Percentiles rank a stretch among this genome's conserved stretches.
These are phyloP conservation scores for Neosilurus mollespiculum DNA, from an alignment of 2,797 vertebrate genomes.

Conservation along the genomic window DNA sequence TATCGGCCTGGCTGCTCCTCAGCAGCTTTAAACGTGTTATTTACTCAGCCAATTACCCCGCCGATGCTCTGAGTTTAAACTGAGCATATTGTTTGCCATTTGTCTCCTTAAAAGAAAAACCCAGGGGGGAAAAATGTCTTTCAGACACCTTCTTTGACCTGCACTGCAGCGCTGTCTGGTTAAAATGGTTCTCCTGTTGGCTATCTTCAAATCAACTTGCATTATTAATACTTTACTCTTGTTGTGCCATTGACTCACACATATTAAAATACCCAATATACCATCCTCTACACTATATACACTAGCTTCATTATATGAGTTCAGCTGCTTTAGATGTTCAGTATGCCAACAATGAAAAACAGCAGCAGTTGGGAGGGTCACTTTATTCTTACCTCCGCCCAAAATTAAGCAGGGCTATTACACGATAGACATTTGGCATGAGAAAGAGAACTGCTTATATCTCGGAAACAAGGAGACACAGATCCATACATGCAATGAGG, in stretches of 20 bases:
- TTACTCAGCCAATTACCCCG: conserved; percentile 50
- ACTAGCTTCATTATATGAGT: background rate
- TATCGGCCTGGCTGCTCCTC: conserved; percentile 43
- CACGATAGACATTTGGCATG: too few species aligned
- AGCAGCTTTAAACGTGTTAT: conserved; percentile 44
- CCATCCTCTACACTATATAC: background rate
- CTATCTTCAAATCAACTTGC: background rate
- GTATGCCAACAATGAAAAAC: too few species aligned
- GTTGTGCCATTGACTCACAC: background rate
- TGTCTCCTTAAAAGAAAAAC: conserved; percentile 28
- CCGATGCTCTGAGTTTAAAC: conserved; percentile 31
- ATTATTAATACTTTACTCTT: conserved; percentile 1
- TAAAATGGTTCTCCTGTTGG: conserved; percentile 17
- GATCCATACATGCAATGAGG: too few species aligned
- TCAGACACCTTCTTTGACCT: conserved; percentile 1
- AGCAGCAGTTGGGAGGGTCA: too few species aligned
- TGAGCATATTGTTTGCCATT: conserved; percentile 18
- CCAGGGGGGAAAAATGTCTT: conserved; percentile 8
- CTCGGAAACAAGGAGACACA: too few species aligned
- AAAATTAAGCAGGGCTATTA: too few species aligned
- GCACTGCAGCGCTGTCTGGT: conserved; percentile 12
- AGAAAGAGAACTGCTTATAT: too few species aligned
- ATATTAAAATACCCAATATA: background rate
- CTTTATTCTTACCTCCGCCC: too few species aligned
- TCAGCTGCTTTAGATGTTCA: too few species aligned